Evolutionary conservation across 2,888 invertebrate species (phyloP).

Genomic region (Spilosoma lubricipeda): DNA sequence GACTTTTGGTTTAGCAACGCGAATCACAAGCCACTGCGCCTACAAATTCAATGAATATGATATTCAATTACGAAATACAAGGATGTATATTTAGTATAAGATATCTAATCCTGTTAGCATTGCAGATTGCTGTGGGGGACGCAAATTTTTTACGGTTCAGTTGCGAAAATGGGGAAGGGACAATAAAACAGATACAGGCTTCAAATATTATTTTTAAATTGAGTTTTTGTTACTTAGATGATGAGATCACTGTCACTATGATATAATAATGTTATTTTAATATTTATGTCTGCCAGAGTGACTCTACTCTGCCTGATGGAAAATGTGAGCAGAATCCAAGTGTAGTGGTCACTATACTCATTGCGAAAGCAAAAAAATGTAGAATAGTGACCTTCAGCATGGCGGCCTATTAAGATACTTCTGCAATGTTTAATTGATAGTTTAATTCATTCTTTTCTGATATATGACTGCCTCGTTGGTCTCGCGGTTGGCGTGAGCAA

Average conservation of each 20-base stretch:
- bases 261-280: no score
- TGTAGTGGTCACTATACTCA: no score
- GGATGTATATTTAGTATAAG: neutral
- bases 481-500: no score
- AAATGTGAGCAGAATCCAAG: no score
- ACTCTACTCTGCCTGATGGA: no score
- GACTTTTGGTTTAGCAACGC: neutral
- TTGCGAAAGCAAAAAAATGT: no score
- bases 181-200: constrained; percentile 22
- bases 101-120: constrained; percentile 6
- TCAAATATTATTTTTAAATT: constrained; percentile 24
- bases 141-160: constrained; percentile 21
- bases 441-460: no score
- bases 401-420: no score
- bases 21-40: neutral
- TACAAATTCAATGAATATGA: neutral
- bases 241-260: neutral
- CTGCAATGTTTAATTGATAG: no score
- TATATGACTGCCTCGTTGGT: no score
- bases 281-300: no score
- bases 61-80: neutral
- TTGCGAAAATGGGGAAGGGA: constrained; percentile 11
- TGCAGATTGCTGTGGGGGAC: constrained; percentile 16
- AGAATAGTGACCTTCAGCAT: no score
- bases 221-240: neutral